A percentile compares a stretch with the other conserved stretches of the same genome.
Evolutionary conservation across 2,888 invertebrate species (phyloP).

Genomic region (Craniophora ligustri): DNA sequence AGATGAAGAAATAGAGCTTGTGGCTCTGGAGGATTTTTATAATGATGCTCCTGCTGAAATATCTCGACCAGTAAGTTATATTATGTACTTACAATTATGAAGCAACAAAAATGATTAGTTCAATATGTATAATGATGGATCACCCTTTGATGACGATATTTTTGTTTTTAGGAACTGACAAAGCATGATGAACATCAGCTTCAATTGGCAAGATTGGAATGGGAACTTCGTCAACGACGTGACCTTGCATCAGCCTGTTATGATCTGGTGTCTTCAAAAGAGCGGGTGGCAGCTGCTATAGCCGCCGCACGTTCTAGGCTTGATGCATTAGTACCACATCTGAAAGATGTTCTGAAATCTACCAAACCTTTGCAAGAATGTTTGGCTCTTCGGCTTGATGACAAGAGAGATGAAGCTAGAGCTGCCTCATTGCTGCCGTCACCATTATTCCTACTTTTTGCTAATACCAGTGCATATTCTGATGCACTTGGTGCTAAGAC

Average conservation of each 20-base stretch:
- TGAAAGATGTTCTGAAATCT: slow-evolving; percentile 89
- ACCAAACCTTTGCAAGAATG: slow-evolving; percentile 97
- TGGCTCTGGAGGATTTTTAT: slow-evolving; percentile 95
- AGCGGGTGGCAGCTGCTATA: slow-evolving; percentile 92
- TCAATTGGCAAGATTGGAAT: slow-evolving; percentile 95
- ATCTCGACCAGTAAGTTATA: slow-evolving; percentile 89
- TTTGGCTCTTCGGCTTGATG: slow-evolving; percentile 93
- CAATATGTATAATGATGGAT: no score
- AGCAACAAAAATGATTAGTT: no score
- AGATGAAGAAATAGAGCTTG: slow-evolving; percentile 97
- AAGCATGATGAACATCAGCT: slow-evolving; percentile 93
- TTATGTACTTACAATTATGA: no score
- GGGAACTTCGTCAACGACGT: slow-evolving; percentile 96
- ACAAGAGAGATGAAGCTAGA: slow-evolving; percentile 93
- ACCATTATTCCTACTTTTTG: slow-evolving; percentile 95
- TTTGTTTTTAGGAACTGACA: slow-evolving; percentile 89
- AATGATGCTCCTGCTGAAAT: slow-evolving; percentile 92
- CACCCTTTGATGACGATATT: neutral
- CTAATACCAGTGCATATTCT: slow-evolving; percentile 94
- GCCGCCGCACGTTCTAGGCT: slow-evolving; percentile 93
- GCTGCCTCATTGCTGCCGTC: slow-evolving; percentile 93
- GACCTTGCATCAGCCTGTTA: slow-evolving; percentile 93
- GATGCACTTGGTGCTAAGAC: slow-evolving; percentile 91
- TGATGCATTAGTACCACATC: slow-evolving; percentile 94
- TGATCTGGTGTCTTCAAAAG: slow-evolving; percentile 93